phyloP scores from a whole-genome alignment of 2,113 vertebrate species.

The Caloenas nicobarica region DNA sequence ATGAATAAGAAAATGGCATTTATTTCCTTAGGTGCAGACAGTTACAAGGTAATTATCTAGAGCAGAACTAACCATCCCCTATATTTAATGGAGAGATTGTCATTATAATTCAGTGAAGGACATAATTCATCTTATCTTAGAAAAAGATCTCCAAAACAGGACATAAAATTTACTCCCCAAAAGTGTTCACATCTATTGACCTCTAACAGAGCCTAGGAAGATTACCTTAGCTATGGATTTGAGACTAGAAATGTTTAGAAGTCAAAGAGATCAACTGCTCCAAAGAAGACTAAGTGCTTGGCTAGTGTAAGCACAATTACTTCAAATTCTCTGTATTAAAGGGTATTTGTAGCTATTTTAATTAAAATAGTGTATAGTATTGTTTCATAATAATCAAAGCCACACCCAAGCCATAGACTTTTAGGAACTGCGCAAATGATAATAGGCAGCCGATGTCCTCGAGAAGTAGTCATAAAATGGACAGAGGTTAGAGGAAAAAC shows the following conservation, averaged over 20 bases:
- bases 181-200: neutral
- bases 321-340: neutral
- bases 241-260: neutral
- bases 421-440: neutral
- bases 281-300: neutral
- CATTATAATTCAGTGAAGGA: neutral
- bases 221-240: neutral
- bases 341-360: neutral
- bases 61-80: neutral
- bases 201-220: neutral
- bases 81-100: neutral
- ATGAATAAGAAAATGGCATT: neutral
- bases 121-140: neutral
- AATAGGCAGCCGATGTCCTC: neutral
- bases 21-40: neutral
- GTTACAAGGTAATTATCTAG: neutral
- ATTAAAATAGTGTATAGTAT: neutral
- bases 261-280: neutral
- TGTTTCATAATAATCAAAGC: neutral
- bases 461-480: neutral
- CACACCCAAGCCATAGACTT: neutral
- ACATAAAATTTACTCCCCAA: neutral
- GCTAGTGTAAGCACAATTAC: neutral
- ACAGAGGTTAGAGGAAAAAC: neutral
- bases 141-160: neutral